Conservation (phyloP, 2,797 vertebrate species). For the Potorous gilbertii region DNA sequence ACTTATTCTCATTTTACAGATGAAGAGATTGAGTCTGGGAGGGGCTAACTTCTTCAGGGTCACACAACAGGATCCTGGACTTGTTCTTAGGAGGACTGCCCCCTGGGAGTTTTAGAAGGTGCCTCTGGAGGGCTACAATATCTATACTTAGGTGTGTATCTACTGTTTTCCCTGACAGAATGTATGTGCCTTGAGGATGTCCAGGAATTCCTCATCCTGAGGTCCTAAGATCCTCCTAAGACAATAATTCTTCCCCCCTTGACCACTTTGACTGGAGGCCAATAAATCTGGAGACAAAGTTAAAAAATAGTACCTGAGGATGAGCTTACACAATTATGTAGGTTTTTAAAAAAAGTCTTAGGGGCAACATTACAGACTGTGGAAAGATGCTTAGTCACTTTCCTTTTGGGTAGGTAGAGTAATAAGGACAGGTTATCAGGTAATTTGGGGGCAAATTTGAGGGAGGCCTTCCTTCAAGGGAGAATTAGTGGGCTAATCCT, state of each 20-base stretch:
- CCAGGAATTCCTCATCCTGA: background rate
- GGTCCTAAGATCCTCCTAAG: background rate
- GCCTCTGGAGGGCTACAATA: background rate
- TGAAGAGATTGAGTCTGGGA: too few relatives aligned
- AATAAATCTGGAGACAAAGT: background rate
- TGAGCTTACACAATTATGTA: background rate
- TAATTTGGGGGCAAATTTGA: background rate
- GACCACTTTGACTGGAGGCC: background rate
- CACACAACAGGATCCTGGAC: background rate
- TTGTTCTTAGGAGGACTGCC: background rate
- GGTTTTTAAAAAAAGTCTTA: background rate
- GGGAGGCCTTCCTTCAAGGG: background rate
- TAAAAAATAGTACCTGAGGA: background rate
- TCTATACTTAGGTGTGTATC: background rate
- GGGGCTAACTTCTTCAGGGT: too few relatives aligned
- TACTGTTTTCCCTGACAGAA: background rate
- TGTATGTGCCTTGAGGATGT: background rate
- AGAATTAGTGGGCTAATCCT: background rate
- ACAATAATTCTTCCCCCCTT: background rate
- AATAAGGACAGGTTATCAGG: background rate
- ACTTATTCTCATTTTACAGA: too few relatives aligned
- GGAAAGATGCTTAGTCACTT: background rate
- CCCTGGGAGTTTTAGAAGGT: background rate
- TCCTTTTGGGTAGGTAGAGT: background rate
- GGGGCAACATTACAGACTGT: background rate